Conservation (phyloP, 1,140 invertebrate species). For the Proctacanthus coquilletti region DNA sequence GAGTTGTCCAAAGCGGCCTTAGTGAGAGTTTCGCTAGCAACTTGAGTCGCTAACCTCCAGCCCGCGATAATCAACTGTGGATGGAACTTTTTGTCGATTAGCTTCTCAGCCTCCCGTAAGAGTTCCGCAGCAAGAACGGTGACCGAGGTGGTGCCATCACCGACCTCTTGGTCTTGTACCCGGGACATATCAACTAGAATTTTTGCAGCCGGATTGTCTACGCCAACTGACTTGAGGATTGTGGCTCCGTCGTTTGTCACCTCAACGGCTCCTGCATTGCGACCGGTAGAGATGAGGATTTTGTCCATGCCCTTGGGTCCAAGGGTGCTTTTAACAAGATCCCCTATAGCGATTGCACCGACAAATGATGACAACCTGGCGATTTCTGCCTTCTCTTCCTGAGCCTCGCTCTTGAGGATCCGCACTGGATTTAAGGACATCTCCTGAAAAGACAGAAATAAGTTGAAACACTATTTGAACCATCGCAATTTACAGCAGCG, state of each 20-base stretch:
- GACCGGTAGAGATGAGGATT: conserved; percentile 77
- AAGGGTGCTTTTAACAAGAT: conserved; percentile 93
- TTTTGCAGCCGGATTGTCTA: conserved; percentile 98
- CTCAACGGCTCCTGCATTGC: conserved; percentile 70
- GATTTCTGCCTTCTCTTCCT: conserved; percentile 94
- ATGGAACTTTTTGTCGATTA: conserved; percentile 90
- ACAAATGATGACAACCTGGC: conserved; percentile 93
- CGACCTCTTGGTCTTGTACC: conserved; percentile 98
- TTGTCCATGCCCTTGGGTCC: conserved; percentile 99
- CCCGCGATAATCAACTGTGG: conserved; percentile 96
- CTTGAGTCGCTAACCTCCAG: conserved; percentile 75
- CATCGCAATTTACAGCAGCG: no score
- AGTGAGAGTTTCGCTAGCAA: conserved; percentile 68
- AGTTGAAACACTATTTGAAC: no score
- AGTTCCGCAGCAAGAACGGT: conserved; percentile 94
- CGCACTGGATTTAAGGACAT: conserved; percentile 85
- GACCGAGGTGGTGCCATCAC: conserved; percentile 98
- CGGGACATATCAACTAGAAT: conserved; percentile 97
- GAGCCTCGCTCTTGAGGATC: conserved; percentile 87
- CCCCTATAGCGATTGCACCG: conserved; percentile 96
- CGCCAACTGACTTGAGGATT: conserved; percentile 89
- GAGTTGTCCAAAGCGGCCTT: conserved; percentile 69
- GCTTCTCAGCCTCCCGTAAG: conserved; percentile 84
- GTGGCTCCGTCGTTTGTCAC: conserved; percentile 99
- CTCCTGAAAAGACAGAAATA: conserved; percentile 31